Evolutionary conservation across 30 jellyfish, hydroid and myxozoan species (phyloP).

Genomic region (Aurelia sp.): DNA sequence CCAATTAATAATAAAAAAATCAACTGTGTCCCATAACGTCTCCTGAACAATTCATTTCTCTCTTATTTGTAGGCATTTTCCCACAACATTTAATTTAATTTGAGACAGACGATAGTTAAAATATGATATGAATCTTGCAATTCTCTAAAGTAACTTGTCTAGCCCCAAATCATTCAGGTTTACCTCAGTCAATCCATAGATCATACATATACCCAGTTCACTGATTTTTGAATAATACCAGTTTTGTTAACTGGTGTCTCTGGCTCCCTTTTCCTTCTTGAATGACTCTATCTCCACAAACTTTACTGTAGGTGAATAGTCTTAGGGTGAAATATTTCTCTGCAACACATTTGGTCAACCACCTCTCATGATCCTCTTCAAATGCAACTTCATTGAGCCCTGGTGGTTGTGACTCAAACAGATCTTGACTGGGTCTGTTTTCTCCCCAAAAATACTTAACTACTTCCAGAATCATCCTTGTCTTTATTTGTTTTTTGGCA

Average conservation of each 20-base stretch:
- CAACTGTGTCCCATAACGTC: no score
- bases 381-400: not conserved
- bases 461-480: conserved; percentile 16
- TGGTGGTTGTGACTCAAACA: conserved; percentile 24
- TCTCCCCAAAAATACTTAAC: conserved; percentile 24
- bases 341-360: no score
- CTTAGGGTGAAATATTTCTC: conserved; percentile 21
- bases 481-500: not conserved
- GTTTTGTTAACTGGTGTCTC: conserved; percentile 45
- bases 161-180: no score
- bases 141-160: no score
- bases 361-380: no score
- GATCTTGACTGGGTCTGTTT: not conserved
- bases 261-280: conserved; percentile 42
- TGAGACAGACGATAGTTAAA: no score
- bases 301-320: conserved; percentile 41
- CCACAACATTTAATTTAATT: no score
- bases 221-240: conserved; percentile 39
- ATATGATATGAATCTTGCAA: no score
- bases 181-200: no score
- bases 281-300: conserved; percentile 1
- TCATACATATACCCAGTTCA: not conserved
- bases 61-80: no score
- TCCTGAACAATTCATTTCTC: no score
- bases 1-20: no score